Conservation (phyloP, 1,140 invertebrate genomes). For the Microplitis demolitor region DNA sequence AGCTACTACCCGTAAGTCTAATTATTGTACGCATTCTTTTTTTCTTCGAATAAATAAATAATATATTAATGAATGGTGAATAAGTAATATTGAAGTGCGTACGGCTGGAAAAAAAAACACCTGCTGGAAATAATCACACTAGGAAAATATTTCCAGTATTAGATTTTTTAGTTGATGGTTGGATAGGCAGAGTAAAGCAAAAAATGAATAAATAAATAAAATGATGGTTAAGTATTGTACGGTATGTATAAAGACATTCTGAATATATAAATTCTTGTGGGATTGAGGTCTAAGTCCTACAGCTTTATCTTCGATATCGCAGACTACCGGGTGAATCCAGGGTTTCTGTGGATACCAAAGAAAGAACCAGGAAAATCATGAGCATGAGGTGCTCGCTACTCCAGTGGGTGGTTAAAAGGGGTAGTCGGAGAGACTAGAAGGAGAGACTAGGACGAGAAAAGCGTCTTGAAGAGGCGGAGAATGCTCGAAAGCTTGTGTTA, state of each 20-base stretch:
- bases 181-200: neutral
- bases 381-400: neutral
- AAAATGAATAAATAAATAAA: neutral
- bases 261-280: neutral
- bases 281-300: neutral
- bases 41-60: too few species aligned
- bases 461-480: constrained; percentile 61
- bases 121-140: too few species aligned
- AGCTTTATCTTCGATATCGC: neutral
- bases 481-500: constrained; percentile 54
- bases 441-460: constrained; percentile 24
- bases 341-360: neutral
- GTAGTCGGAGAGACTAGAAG: constrained; percentile 25
- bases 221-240: neutral
- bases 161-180: too few species aligned
- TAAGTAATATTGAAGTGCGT: too few species aligned
- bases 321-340: neutral
- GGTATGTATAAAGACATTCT: neutral
- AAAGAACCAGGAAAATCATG: too few species aligned
- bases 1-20: neutral
- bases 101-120: too few species aligned
- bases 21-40: too few species aligned
- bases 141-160: too few species aligned
- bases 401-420: neutral
- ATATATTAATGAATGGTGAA: neutral